Evolutionary conservation across 1,140 invertebrate genomes (phyloP).

Genomic region (Neoseiulus cucumeris): DNA sequence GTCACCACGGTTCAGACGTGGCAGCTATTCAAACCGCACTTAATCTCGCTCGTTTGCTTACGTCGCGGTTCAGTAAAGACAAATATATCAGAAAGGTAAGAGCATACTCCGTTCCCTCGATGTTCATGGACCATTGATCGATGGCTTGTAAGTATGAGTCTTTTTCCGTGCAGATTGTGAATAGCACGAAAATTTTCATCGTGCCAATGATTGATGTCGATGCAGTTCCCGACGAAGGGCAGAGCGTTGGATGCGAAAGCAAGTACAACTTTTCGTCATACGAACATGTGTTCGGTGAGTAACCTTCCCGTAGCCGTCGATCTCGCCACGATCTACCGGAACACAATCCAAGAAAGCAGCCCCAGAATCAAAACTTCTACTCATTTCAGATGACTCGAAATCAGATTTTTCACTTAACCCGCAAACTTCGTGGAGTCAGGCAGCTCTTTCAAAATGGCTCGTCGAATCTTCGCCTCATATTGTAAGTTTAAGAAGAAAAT

Average conservation of each 20-base stretch:
- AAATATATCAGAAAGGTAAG: neutral
- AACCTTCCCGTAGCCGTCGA: neutral
- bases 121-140: no score
- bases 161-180: neutral
- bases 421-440: neutral
- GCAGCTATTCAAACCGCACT: constrained; percentile 10
- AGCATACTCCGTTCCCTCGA: neutral
- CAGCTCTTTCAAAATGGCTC: constrained; percentile 9
- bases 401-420: neutral
- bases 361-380: neutral
- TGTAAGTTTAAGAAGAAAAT: neutral
- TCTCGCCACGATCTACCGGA: no score
- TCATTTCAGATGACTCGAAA: neutral
- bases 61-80: neutral
- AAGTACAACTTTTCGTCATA: neutral
- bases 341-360: neutral
- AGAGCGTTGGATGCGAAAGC: neutral
- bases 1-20: neutral
- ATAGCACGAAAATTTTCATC: constrained; percentile 1
- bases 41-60: neutral
- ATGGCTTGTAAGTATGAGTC: no score
- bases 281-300: constrained; percentile 1
- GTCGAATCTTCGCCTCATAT: neutral
- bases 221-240: neutral
- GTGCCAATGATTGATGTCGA: neutral